Percentiles rank a stretch among this genome's conserved stretches.
Conservation (phyloP, 2,113 vertebrate species). For the Paracanthobrama guichenoti region DNA sequence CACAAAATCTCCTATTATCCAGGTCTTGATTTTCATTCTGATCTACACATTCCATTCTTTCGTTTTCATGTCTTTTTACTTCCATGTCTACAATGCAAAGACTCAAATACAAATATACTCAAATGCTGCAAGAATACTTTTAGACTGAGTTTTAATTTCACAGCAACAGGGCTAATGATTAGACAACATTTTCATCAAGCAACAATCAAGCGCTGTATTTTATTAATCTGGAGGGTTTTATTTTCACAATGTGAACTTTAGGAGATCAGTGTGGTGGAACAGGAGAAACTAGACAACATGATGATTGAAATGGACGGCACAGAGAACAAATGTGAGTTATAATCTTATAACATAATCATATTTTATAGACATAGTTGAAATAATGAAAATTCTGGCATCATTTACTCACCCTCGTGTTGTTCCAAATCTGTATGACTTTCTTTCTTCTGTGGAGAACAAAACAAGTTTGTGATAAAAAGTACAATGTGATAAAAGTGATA, state of each 20-base stretch:
- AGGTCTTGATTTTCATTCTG: slow-evolving; percentile 37
- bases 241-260: slow-evolving; percentile 59
- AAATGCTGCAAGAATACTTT: not conserved
- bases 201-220: not conserved
- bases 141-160: not conserved
- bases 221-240: slow-evolving; percentile 26
- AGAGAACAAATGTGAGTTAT: slow-evolving; percentile 91
- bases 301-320: slow-evolving; percentile 95
- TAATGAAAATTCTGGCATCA: not conserved
- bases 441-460: not conserved
- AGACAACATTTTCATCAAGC: not conserved
- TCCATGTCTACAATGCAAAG: not conserved
- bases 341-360: not conserved
- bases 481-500: too few species aligned
- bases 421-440: not conserved
- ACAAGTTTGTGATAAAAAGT: too few species aligned
- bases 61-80: not conserved
- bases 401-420: not conserved
- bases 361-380: not conserved
- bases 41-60: slow-evolving; percentile 12
- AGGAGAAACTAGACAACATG: slow-evolving; percentile 90
- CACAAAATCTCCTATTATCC: slow-evolving; percentile 35
- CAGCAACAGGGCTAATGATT: slow-evolving; percentile 5
- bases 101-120: too few species aligned
- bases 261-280: slow-evolving; percentile 89